Evolutionary conservation across 2,797 vertebrate genomes (phyloP).

Genomic region (Gadopsis marmoratus): DNA sequence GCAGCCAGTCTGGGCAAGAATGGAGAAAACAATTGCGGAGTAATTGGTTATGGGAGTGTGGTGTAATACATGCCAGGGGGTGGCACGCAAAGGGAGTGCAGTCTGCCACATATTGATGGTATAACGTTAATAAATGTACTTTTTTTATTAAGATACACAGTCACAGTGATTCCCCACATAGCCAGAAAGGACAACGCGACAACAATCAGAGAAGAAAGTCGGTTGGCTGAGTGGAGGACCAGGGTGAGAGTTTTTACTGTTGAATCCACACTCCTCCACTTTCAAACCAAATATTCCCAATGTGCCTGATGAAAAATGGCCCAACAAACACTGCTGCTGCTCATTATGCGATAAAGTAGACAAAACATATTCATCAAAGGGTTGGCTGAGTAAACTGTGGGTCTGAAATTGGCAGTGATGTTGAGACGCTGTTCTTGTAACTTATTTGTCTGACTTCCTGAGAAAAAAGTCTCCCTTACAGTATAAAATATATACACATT

Average conservation of each 20-base stretch:
- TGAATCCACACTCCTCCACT: conserved; percentile 7
- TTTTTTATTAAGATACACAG: no score
- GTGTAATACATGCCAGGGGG: no score
- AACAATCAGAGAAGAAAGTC: neutral
- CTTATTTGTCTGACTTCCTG: conserved; percentile 25
- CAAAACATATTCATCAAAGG: conserved; percentile 58
- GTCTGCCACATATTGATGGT: no score
- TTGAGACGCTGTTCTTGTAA: conserved; percentile 33
- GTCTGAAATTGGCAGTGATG: conserved; percentile 29
- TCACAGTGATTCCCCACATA: no score
- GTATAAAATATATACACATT: neutral
- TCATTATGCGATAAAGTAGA: conserved; percentile 61
- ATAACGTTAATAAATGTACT: no score
- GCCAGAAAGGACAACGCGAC: no score
- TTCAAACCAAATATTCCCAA: conserved; percentile 60
- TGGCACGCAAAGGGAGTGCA: no score
- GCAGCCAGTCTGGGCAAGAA: conserved; percentile 13
- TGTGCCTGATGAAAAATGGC: conserved; percentile 64
- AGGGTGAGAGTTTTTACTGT: conserved; percentile 6
- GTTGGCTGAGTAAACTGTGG: conserved; percentile 36
- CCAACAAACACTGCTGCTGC: conserved; percentile 53
- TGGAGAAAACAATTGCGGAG: conserved; percentile 16
- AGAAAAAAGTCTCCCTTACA: neutral
- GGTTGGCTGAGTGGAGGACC: neutral
- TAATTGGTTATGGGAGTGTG: no score